Evolutionary conservation across 2,113 vertebrate genomes (phyloP).

Genomic region (Dolichotis patagonum): DNA sequence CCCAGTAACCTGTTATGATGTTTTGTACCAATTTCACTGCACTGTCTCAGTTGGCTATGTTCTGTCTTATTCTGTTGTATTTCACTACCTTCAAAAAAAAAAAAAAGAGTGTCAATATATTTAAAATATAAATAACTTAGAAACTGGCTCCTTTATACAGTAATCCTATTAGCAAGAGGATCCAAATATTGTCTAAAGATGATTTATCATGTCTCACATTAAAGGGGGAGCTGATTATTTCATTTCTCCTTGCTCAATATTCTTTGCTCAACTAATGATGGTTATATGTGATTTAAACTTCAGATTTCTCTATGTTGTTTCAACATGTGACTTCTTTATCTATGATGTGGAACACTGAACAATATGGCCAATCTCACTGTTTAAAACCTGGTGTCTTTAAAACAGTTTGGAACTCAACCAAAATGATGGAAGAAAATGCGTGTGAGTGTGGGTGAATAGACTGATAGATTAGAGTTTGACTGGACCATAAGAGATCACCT

Average conservation of each 20-base stretch:
- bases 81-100: no score
- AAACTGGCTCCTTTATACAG: conserved; percentile 55
- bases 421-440: not conserved
- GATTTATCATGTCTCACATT: conserved; percentile 26
- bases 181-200: conserved; percentile 4
- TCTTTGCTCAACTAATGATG: not conserved
- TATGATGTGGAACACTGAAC: not conserved
- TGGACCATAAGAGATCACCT: not conserved
- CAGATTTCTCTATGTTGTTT: not conserved
- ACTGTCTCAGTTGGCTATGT: no score
- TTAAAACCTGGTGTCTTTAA: not conserved
- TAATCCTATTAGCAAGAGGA: conserved; percentile 47
- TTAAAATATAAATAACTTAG: conserved; percentile 70
- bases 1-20: no score
- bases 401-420: not conserved
- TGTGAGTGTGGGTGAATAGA: not conserved
- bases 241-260: not conserved
- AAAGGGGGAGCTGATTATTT: conserved; percentile 21
- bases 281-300: not conserved
- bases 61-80: no score
- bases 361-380: not conserved
- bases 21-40: no score
- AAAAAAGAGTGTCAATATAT: conserved; percentile 64
- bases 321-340: not conserved
- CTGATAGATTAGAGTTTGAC: not conserved